Evolutionary conservation across 2,888 invertebrate species (phyloP).

Genomic region (Ennomos erosarius): DNA sequence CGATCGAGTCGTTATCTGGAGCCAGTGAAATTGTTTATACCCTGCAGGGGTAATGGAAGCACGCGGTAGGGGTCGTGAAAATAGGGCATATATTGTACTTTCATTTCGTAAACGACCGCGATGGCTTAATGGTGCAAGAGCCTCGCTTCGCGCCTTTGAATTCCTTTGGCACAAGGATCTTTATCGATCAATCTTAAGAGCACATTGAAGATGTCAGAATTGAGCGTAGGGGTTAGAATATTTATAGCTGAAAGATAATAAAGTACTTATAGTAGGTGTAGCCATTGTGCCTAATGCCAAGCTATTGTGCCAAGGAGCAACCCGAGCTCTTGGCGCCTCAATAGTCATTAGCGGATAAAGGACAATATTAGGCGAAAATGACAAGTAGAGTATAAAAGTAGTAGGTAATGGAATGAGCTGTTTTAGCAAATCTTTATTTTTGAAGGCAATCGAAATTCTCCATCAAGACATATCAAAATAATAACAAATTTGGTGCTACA

Average conservation of each 20-base stretch:
- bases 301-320: neutral
- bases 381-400: no score
- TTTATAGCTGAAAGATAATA: conserved; percentile 5
- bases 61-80: conserved; percentile 29
- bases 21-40: conserved; percentile 62
- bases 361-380: neutral
- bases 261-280: conserved; percentile 4
- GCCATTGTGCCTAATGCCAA: conserved; percentile 1
- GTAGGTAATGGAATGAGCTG: no score
- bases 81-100: conserved; percentile 23
- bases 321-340: neutral
- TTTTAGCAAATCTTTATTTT: no score
- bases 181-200: conserved; percentile 67
- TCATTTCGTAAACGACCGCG: conserved; percentile 8
- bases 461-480: no score
- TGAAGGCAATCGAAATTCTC: no score
- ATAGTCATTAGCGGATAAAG: neutral
- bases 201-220: conserved; percentile 38
- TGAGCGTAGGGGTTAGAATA: conserved; percentile 17
- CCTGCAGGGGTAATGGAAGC: conserved; percentile 36
- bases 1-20: conserved; percentile 68
- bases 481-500: no score
- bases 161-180: conserved; percentile 44
- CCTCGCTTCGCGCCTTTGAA: conserved; percentile 44
- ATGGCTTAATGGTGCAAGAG: conserved; percentile 6